Evolutionary conservation across 2,113 vertebrate species (phyloP).

Genomic region (Arenaria interpres): DNA sequence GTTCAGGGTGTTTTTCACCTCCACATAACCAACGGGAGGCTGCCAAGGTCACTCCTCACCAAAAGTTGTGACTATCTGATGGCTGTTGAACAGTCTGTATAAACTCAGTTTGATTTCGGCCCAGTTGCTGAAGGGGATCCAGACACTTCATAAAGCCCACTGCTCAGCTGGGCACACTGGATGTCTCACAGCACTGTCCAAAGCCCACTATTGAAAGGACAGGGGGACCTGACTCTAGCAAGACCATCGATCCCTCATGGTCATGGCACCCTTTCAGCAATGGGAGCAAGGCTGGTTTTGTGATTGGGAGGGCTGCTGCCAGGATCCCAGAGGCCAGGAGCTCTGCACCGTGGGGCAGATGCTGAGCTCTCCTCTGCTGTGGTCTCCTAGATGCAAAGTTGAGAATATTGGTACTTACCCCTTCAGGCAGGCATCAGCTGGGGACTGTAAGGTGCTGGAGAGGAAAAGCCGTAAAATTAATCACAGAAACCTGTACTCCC

Average conservation of each 20-base stretch:
- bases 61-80: not conserved
- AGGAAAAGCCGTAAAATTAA: not conserved
- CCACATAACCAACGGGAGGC: not conserved
- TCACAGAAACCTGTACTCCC: not conserved
- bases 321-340: not conserved
- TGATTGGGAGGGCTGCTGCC: not conserved
- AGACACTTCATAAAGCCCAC: not conserved
- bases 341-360: not conserved
- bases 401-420: not conserved
- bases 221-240: too few species aligned
- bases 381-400: not conserved
- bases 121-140: not conserved
- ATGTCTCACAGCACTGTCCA: rapidly evolving
- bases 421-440: not conserved
- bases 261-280: not conserved
- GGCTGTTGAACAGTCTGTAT: not conserved
- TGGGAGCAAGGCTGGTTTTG: not conserved
- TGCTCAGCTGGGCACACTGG: rapidly evolving
- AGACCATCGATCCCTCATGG: rapidly evolving
- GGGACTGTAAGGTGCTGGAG: not conserved
- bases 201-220: not conserved
- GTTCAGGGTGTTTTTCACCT: not conserved
- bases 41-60: not conserved
- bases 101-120: not conserved
- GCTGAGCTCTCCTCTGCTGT: not conserved